Evolutionary conservation across 2,797 vertebrate species (phyloP), one percentile per base, ranked within the genome.

Genomic region (Centroberyx gerrardi): DNA sequence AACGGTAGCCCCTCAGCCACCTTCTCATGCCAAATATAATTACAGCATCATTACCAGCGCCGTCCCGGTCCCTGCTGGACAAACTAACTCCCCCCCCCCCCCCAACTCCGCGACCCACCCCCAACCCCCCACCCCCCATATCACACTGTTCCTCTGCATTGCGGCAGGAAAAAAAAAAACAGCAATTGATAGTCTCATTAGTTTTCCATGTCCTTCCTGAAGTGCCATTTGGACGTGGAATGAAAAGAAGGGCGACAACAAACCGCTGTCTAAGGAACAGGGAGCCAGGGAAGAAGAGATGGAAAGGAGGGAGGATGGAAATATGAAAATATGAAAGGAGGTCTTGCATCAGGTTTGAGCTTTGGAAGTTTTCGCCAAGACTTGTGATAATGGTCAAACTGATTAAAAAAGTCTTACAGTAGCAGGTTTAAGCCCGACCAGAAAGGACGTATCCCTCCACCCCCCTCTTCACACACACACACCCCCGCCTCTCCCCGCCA

Each of bases 1-100:
- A 90, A 77, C 77, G 59, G 77, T 65, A 72, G 83, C 76, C 75
- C 77, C 80, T 83, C 52, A 65, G 86, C 86, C 80, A 88, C 83
- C 83, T 86, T 83, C 80, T 83, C 82, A 82, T 67, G 89, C 88
- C 92, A 92, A 89, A 91, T 86, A 93, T 90, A 93, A 94, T 92
- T 90, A 93, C 80, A 88, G 82, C 80, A 74, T 92, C 88, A 92
- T 92, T 93, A 93, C 86, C 71, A 38, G 62, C n/a, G 3, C 51
- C 6, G 49, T 74, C 9, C 74, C 5, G 52, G 74, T 78, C 70
- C 80, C 75, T 62, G 53, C 79, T 75, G 84, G 81, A 86, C 84
- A 70, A 58, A 28, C 60, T 12, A 13, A 49, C 64, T 40, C 56
- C 42, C 31, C 48, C 33, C 14, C 36, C 44, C 12, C 42, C 52